phyloP scores from a whole-genome alignment of 1,140 invertebrate species.

The Drosophila lini region DNA sequence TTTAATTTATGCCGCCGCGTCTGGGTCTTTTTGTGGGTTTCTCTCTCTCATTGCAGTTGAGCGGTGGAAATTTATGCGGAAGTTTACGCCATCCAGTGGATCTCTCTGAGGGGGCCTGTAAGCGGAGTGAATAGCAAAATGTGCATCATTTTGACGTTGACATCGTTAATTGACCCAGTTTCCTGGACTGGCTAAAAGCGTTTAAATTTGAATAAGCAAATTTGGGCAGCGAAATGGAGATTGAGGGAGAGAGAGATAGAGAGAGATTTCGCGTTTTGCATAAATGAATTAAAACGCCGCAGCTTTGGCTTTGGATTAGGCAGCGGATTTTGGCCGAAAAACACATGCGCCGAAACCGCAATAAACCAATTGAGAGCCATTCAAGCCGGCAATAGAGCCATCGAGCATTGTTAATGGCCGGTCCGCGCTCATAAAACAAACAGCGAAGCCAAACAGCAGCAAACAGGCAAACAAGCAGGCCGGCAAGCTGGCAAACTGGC shows the following conservation, averaged over 20 bases:
- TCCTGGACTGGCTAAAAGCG: slow-evolving; percentile 60
- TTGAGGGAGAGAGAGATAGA: slow-evolving; percentile 5
- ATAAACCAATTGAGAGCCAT: slow-evolving; percentile 53
- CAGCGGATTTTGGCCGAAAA: slow-evolving; percentile 40
- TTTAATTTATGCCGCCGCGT: slow-evolving; percentile 49
- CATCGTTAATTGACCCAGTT: slow-evolving; percentile 73
- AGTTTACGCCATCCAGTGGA: slow-evolving; percentile 21
- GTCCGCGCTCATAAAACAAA: slow-evolving; percentile 55
- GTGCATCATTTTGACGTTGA: slow-evolving; percentile 62
- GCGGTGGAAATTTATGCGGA: slow-evolving; percentile 59
- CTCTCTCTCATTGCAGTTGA: slow-evolving; percentile 18
- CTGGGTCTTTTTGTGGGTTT: slow-evolving; percentile 1
- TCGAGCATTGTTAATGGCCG: slow-evolving; percentile 72
- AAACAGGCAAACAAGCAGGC: slow-evolving; percentile 60
- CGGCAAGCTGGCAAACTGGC: slow-evolving; percentile 40
- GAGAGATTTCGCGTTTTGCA: slow-evolving; percentile 49
- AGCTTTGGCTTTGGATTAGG: slow-evolving; percentile 46
- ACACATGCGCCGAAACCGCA: slow-evolving; percentile 61
- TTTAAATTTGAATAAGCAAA: slow-evolving; percentile 75
- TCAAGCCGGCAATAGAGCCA: slow-evolving; percentile 48
- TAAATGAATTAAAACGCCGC: slow-evolving; percentile 67
- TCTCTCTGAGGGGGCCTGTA: neutral
- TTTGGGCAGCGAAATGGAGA: slow-evolving; percentile 43
- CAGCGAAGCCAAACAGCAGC: slow-evolving; percentile 59
- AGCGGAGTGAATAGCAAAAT: slow-evolving; percentile 33